Evolutionary conservation across 2,797 vertebrate genomes (phyloP), one percentile per base, ranked within the genome.

Genomic region (Melanotaenia pygmaea): DNA sequence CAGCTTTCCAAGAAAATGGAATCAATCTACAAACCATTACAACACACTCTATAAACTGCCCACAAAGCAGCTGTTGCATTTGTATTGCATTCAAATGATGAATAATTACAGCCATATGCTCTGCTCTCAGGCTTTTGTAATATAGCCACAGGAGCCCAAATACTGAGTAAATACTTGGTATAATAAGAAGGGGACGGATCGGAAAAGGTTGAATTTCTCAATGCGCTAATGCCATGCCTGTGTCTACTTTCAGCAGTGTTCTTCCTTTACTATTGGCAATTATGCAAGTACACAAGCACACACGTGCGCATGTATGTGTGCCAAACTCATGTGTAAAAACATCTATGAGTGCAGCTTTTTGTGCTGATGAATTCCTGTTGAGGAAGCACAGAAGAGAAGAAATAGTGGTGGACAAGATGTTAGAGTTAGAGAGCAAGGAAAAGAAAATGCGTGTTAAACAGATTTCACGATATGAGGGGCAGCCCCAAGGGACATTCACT

Each of bases 201-300:
- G 50, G 66, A 83, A 62, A 50, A 20, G 37, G 47, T 65, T 68
- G 35, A 50, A 75, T 82, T 76, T 69, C 45, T 76, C 14, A 51
- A 50, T 76, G 61, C 77, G 71, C 79, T 45, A 77, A 91, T 88
- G 82, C 81, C 73, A 91, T 92, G 93, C 92, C 93, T 93, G 88
- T 92, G 92, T 92, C 90, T 88, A 82, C 87, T 83, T 82, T 71
- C 74, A 70, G 77, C 67, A 59, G 63, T 81, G 66, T 72, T 87
- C 37, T 82, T 58, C 69, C 78, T 83, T 74, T 72, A 66, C 67
- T 81, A 56, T 74, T 61, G 59, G 68, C 80, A 76, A 76, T 74
- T 85, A 61, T 74, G 76, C 50, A 57, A 82, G 76, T 82, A 72
- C 72, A 63, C 66, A 43, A 84, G 88, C 67, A 81, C 85, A 78